Evolutionary conservation across 1,140 invertebrate species (phyloP).

Genomic region (Drosophila obscura): DNA sequence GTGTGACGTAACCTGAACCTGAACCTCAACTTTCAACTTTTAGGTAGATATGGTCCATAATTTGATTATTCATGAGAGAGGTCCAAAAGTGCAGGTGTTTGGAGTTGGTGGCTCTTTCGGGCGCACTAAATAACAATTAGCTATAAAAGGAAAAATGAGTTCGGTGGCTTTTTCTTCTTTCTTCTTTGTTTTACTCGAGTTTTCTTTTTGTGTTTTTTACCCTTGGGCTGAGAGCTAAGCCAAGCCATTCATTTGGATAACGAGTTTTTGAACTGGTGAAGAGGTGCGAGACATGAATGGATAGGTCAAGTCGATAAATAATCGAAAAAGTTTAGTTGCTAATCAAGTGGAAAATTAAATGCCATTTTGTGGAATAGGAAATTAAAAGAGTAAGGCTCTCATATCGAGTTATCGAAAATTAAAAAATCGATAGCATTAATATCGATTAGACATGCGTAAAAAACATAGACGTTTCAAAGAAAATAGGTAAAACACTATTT

Average conservation of each 20-base stretch:
- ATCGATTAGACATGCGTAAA: no score
- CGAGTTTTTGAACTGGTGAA: conserved; percentile 53
- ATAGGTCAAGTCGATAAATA: neutral
- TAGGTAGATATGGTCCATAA: neutral
- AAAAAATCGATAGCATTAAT: no score
- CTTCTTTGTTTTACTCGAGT: neutral
- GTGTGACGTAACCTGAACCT: conserved; percentile 51
- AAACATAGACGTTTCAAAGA: no score
- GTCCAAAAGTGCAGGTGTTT: conserved; percentile 60
- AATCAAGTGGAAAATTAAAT: neutral
- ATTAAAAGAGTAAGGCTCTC: no score
- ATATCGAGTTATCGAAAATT: no score
- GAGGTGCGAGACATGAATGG: neutral
- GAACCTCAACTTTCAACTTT: conserved; percentile 7
- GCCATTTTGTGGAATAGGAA: no score
- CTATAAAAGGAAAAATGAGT: conserved; percentile 50
- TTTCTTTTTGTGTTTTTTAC: conserved; percentile 1
- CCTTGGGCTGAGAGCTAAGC: conserved; percentile 7
- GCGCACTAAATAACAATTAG: conserved; percentile 77
- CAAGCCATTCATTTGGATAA: conserved; percentile 50
- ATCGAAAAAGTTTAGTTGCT: neutral
- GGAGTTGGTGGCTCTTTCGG: conserved; percentile 58
- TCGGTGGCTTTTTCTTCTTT: conserved; percentile 8
- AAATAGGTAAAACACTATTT: no score
- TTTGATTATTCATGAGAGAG: conserved; percentile 54